phyloP scores from a whole-genome alignment of 2,113 vertebrate genomes.

The Panthera tigris region DNA sequence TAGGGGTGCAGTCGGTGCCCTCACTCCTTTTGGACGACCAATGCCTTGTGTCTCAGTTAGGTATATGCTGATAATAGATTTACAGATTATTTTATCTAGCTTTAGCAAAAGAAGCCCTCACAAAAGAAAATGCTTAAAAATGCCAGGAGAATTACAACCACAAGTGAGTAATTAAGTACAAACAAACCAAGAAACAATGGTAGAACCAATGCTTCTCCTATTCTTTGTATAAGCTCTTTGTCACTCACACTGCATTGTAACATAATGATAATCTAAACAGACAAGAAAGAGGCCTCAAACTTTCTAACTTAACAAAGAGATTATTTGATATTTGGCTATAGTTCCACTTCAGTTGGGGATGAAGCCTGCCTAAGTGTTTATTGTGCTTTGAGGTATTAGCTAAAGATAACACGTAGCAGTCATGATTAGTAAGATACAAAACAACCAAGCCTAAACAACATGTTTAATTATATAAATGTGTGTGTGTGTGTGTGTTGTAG shows the following conservation, averaged over 20 bases:
- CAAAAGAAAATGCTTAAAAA: conserved; percentile 17
- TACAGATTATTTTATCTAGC: neutral
- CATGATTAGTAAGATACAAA: neutral
- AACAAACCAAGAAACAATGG: neutral
- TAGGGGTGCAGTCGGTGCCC: fast-evolving
- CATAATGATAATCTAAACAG: neutral
- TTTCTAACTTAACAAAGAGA: neutral
- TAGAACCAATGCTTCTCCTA: neutral
- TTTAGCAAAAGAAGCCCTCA: neutral
- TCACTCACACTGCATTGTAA: neutral
- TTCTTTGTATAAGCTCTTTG: neutral
- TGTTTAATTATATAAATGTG: neutral
- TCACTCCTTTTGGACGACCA: neutral
- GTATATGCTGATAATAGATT: neutral
- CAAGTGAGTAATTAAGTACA: neutral
- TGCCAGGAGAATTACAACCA: neutral
- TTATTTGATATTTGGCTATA: neutral
- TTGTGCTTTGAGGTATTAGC: neutral
- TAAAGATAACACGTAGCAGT: neutral
- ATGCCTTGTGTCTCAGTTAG: neutral
- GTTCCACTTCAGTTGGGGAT: neutral
- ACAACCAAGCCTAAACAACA: neutral
- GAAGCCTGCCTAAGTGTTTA: neutral
- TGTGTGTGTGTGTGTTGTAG: neutral
- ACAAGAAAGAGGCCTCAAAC: neutral